Evolutionary conservation across 1,140 invertebrate species (phyloP).

Genomic region (Drosophila sucinea): DNA sequence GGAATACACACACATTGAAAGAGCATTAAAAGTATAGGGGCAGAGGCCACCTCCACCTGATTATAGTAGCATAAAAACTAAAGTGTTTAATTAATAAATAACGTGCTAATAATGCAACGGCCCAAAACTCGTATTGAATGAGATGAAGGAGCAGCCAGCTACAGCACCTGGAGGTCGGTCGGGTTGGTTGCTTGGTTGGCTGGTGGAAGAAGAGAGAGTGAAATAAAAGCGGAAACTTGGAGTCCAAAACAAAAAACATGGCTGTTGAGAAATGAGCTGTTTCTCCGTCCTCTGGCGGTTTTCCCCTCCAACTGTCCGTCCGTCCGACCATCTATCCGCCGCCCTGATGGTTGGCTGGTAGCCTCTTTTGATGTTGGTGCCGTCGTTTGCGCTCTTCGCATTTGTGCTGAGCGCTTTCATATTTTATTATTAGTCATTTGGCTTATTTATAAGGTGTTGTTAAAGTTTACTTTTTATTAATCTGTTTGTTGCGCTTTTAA

Average conservation of each 20-base stretch:
- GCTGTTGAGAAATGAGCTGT: conserved; percentile 44
- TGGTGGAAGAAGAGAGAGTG: conserved; percentile 8
- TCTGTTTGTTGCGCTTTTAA: conserved; percentile 78
- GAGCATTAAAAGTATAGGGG: not conserved
- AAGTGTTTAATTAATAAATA: conserved; percentile 81
- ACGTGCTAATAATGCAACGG: conserved; percentile 75
- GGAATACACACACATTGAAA: not conserved
- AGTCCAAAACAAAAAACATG: conserved; percentile 13
- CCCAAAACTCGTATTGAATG: conserved; percentile 26
- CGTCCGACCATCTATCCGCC: not conserved
- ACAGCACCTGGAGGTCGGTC: conserved; percentile 13
- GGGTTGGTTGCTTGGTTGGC: not conserved
- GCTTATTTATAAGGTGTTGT: conserved; percentile 77
- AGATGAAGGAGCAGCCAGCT: conserved; percentile 26
- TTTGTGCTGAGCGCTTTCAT: conserved; percentile 64
- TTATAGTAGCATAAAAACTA: conserved; percentile 62
- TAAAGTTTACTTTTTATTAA: conserved; percentile 80
- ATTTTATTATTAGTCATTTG: conserved; percentile 81
- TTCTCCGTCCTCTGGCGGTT: conserved; percentile 40
- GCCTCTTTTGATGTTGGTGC: conserved; percentile 70
- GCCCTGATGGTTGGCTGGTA: conserved; percentile 8
- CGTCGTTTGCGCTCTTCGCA: not conserved
- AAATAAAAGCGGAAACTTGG: conserved; percentile 32
- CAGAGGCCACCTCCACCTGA: conserved; percentile 50
- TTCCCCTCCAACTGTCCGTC: not conserved